Base-by-base conservation (phyloP, 1,140 invertebrate genomes). In the Pseudomyrmex dendroicus region DNA sequence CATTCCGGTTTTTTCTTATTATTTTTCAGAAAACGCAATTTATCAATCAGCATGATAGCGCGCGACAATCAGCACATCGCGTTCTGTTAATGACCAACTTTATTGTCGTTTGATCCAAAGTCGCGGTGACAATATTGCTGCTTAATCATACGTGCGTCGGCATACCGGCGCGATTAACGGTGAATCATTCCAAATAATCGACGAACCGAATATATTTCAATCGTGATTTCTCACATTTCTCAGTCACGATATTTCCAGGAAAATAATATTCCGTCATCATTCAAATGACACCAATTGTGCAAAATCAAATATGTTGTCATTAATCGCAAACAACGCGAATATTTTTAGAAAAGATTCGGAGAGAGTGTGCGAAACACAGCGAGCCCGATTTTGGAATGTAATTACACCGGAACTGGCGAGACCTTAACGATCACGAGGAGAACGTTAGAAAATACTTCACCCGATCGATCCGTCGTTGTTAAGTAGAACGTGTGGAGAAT, bases 401-500 rank as follows among this genome's bases (percentile, higher is more conserved):
- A 64, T 82, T 73, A 35, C 63, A 9, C 22, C 46, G 12, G n/a
- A n/a, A 22, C 17, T 10, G 44, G 17, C 13, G 35, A 52, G 25
- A 56, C 10, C 15, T n/a, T 35, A 35, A 15, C 7, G 57, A 59
- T 54, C 2, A 7, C 35, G 44, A 17, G 52, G 10, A 48, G 50
- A 73, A 74, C 13, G 62, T 35, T 57, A 10, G 57, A 74, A 73
- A 61, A 59, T 74, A 59, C 17, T 73, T 57, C 7, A 15, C 5
- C 22, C 48, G 73, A 86, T 86, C 85, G 64, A 86, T 80, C 46
- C 35, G 52, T 25, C 44, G 70, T 86, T 61, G 86, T 82, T 80
- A 87, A 87, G 59, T 72, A 46, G 85, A 84, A 84, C 70, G 59
- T 57, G 20, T 7, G 1, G n/a, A 87, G 72, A 87, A 66, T 88